Base-by-base conservation (phyloP, 2,113 vertebrate species). In the Typhlomys cinereus region DNA sequence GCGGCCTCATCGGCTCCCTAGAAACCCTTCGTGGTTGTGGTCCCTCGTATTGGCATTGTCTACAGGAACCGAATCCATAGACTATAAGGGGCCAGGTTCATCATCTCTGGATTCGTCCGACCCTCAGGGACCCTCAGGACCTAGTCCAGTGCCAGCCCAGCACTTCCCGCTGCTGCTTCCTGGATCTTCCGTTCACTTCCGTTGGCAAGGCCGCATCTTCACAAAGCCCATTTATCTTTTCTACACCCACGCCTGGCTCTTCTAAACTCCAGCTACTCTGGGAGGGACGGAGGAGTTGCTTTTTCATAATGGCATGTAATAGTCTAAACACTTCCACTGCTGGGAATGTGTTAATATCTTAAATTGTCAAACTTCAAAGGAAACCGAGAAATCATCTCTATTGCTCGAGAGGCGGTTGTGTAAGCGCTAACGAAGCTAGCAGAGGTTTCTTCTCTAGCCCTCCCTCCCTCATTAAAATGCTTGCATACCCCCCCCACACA, bases 301-400 rank as follows among this genome's bases (percentile, higher is more conserved):
- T 80, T 81, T 59, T 59, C 36, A 83, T 44, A 79, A 20, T 59
- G 88, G 44, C 44, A 75, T 83, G 86, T 52, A 25, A 62, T 93
- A 50, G 48, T 86, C 79, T 76, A 92, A 93, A 74, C n/a, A 85
- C 41, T 62, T 89, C 50, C 59, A 39, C 34, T 86, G 75, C 46
- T 5, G 8, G 50, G 50, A 57, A 91, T 61, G 31, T 87, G 46
- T 70, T 52, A 66, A 50, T 73, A 67, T 27, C 71, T 91, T 79
- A 84, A 23, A 13, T 41, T 87, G 59, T 70, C 71, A 79, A 75
- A 52, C 36, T 52, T 82, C 71, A 84, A 57, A 89, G 39, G 50
- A 93, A 89, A 79, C 29, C 12, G 20, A 83, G 85, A 54, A 52
- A n/a, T 83, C 66, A 31, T 15, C 61, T 71, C 61, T 36, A 87